phyloP scores from a whole-genome alignment of 2,888 invertebrate genomes.

The Pheosia tremula region DNA sequence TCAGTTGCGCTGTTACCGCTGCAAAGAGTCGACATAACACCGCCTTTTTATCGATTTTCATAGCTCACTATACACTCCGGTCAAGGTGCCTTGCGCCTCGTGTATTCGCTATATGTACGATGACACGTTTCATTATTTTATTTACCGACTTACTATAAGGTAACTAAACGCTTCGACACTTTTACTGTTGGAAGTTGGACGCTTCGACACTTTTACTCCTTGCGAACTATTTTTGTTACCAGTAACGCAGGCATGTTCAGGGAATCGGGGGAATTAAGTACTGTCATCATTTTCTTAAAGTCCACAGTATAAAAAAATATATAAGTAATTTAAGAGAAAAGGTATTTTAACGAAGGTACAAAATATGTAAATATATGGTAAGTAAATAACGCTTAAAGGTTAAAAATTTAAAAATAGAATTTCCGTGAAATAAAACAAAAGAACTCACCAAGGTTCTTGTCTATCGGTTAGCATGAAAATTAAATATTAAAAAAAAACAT shows the following conservation, averaged over 20 bases:
- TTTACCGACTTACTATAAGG: neutral
- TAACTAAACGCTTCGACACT: neutral
- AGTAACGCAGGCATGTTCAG: too few relatives aligned
- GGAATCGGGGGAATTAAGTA: too few relatives aligned
- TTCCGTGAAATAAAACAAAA: conserved; percentile 16
- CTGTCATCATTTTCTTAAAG: too few relatives aligned
- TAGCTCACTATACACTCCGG: conserved; percentile 29
- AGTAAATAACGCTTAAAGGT: too few relatives aligned
- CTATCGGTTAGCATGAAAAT: conserved; percentile 78
- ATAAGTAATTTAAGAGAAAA: too few relatives aligned
- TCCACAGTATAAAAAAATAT: too few relatives aligned
- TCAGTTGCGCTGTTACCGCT: neutral
- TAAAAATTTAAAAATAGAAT: neutral
- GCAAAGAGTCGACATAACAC: conserved; percentile 4
- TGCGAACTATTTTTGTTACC: too few relatives aligned
- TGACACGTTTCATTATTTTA: neutral
- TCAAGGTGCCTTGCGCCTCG: conserved; percentile 33
- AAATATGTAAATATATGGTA: too few relatives aligned
- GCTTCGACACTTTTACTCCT: neutral
- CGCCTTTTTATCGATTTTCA: conserved; percentile 43
- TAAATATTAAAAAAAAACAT: conserved; percentile 53
- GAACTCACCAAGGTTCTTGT: conserved; percentile 82
- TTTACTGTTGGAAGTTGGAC: too few relatives aligned
- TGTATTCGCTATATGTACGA: neutral
- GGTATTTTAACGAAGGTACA: too few relatives aligned